Conservation (phyloP, 2,113 vertebrate genomes). For the Lynx canadensis region DNA sequence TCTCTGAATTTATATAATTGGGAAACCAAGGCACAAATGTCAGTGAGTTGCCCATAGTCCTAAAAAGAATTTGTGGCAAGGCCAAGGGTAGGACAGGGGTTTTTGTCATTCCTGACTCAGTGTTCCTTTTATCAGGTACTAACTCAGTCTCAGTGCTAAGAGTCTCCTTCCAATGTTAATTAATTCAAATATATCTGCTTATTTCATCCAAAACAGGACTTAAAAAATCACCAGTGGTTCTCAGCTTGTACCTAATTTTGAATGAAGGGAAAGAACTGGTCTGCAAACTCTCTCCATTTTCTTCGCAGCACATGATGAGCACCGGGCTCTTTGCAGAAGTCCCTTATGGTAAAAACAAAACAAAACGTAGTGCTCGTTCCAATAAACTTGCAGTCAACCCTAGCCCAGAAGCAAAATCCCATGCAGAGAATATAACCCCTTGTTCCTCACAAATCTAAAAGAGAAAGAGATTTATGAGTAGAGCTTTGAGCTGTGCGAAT, state of each 20-base stretch:
- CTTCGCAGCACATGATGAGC: constrained; percentile 43
- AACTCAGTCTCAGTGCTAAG: not conserved
- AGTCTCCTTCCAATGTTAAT: not conserved
- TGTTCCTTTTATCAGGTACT: not conserved
- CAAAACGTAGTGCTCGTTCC: constrained; percentile 63
- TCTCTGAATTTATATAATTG: not conserved
- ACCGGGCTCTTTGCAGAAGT: constrained; percentile 54
- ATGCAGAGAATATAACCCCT: constrained; percentile 73
- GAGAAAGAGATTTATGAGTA: constrained; percentile 58
- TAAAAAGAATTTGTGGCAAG: not conserved
- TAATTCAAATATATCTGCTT: constrained; percentile 35
- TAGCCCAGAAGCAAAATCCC: constrained; percentile 78
- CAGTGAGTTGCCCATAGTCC: not conserved
- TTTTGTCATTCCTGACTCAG: not conserved
- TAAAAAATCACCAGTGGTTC: constrained; percentile 54
- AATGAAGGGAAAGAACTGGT: constrained; percentile 49
- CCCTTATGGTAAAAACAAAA: constrained; percentile 74
- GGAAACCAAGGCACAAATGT: not conserved
- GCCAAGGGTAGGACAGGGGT: not conserved
- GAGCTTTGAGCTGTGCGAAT: constrained; percentile 61
- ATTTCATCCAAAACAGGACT: constrained; percentile 42
- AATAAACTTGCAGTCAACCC: constrained; percentile 81
- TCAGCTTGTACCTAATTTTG: constrained; percentile 50
- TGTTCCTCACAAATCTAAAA: constrained; percentile 73
- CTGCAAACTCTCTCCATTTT: constrained; percentile 55